Evolutionary conservation across 1,140 invertebrate genomes (phyloP).

Genomic region (Drosophila sechellia): DNA sequence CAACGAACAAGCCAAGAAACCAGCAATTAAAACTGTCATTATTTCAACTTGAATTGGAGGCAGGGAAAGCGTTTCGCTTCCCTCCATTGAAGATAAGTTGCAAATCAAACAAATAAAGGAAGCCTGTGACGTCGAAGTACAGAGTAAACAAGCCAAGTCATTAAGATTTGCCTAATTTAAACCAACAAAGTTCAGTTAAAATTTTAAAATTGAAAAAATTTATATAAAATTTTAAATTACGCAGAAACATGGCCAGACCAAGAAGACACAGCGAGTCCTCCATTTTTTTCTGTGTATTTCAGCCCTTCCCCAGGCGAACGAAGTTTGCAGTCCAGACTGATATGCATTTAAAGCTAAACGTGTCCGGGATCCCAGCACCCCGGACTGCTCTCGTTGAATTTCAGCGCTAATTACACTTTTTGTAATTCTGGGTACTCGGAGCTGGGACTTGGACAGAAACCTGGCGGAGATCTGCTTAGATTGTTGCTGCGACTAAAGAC

Average conservation of each 20-base stretch:
- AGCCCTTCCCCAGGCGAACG: slow-evolving; percentile 18
- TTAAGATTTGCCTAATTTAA: too few species aligned
- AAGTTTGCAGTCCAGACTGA: slow-evolving; percentile 47
- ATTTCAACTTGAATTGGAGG: slow-evolving; percentile 73
- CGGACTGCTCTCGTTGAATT: slow-evolving; percentile 62
- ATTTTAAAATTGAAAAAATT: too few species aligned
- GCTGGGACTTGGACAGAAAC: slow-evolving; percentile 1
- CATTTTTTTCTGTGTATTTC: background rate
- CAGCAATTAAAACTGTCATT: slow-evolving; percentile 81
- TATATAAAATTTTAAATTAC: too few species aligned
- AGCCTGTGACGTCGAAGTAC: background rate
- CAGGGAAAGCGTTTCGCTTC: background rate
- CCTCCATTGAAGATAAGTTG: background rate
- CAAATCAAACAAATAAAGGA: slow-evolving; percentile 18
- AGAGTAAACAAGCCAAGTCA: background rate
- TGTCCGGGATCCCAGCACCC: slow-evolving; percentile 52
- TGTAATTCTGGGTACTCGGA: slow-evolving; percentile 54
- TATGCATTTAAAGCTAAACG: slow-evolving; percentile 81
- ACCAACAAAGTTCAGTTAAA: too few species aligned
- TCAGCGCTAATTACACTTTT: slow-evolving; percentile 81
- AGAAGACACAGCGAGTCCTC: too few species aligned
- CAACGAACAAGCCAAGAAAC: slow-evolving; percentile 64
- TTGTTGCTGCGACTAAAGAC: slow-evolving; percentile 67
- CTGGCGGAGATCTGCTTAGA: slow-evolving; percentile 50
- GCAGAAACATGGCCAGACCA: too few species aligned